Evolutionary conservation across 2,113 vertebrate genomes (phyloP), one percentile per base, ranked within the genome.

Genomic region (Grallaria varia): DNA sequence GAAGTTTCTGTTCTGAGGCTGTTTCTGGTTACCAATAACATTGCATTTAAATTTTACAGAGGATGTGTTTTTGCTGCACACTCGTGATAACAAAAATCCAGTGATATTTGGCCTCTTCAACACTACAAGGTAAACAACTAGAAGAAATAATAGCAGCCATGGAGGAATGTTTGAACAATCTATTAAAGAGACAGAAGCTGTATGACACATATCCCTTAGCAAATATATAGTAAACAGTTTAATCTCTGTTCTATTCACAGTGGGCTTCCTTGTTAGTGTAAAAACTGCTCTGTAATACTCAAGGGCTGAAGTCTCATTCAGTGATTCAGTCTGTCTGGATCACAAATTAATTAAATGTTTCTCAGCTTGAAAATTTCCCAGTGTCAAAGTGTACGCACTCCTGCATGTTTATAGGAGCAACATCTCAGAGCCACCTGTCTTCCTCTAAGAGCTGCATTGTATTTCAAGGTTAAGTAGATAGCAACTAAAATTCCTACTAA

Each of bases 51-150:
- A 79, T 95, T 95, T 98, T 98, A 84, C 97, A 99, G 99, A 99
- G 98, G 99, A 99, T 84, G 97, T 99, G 27, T 99, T 99, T 96
- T 97, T 99, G 89, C 97, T 99, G 22, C 98, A 98, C 64, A 99
- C 97, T 86, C 99, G 99, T 94, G 99, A 99, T 89, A 97, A 96
- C 45, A 99, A 99, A 97, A 99, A 99, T 86, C 99, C 99, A 45
- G 99, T 99, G 93, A 98, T 99, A 92, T 99, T 99, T 97, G 99
- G 99, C 78, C 98, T 99, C 73, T 99, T 99, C 94, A 99, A 98
- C 95, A 99, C 99, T 14, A 99, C 99, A 89, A 99, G 99, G 99
- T 99, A 88, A 98, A 95, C 68, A 86, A 68, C 40, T 25, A 52
- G 50, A 81, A 87, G 35, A 58, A 81, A 67, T 64, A 60, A 75